phyloP scores from a whole-genome alignment of 2,888 invertebrate species.

The Ceriagrion tenellum region DNA sequence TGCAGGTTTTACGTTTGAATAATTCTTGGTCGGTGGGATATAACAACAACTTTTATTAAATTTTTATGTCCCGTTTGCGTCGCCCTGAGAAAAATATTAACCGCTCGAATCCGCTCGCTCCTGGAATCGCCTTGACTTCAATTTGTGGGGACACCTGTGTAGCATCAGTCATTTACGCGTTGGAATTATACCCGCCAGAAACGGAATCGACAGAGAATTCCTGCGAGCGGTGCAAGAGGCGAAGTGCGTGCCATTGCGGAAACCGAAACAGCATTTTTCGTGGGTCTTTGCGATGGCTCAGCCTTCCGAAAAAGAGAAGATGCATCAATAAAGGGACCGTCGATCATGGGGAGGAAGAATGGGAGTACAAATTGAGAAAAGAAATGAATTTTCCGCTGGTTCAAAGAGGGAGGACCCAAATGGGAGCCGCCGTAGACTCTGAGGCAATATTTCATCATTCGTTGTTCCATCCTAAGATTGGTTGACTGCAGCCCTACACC shows the following conservation, averaged over 20 bases:
- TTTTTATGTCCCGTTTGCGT: neutral
- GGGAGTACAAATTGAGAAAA: too few relatives aligned
- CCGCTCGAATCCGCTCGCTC: neutral
- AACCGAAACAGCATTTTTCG: neutral
- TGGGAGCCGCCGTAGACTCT: too few relatives aligned
- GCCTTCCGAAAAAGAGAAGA: neutral
- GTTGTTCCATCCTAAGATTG: too few relatives aligned
- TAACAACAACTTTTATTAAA: neutral
- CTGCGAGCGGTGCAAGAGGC: neutral
- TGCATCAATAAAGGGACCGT: too few relatives aligned
- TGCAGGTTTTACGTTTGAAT: neutral
- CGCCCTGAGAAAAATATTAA: neutral
- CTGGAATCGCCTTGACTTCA: neutral
- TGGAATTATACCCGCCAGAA: neutral
- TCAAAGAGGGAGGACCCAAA: too few relatives aligned
- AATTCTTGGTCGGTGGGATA: neutral
- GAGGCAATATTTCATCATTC: too few relatives aligned
- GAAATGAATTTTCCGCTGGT: too few relatives aligned
- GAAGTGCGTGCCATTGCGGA: neutral
- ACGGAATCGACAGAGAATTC: neutral
- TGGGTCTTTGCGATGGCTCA: neutral
- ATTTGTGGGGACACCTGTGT: neutral
- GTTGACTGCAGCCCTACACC: too few relatives aligned
- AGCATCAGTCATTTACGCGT: neutral
- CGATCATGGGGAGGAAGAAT: too few relatives aligned